Base-by-base conservation (phyloP, 2,113 vertebrate genomes). In the Psephotus haematonotus region DNA sequence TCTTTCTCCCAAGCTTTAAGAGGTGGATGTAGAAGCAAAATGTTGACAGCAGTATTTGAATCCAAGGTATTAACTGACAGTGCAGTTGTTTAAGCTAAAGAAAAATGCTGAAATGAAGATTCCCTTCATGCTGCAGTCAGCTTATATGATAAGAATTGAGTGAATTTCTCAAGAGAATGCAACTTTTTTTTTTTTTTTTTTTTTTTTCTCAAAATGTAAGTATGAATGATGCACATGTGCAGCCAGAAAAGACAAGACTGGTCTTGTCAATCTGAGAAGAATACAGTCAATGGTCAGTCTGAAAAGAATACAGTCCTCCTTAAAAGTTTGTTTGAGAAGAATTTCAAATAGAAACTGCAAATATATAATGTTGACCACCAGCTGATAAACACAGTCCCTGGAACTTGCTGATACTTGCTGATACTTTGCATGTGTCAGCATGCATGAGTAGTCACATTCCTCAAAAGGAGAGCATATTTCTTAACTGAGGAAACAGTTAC, bases 181-280 rank as follows among this genome's bases (percentile, higher is more conserved):
- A 44, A 76, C 62, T 37, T 37, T 37, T 37, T 37, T 8, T 37
- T 8, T 1, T 27, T 11, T 22, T 22, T 11, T 11, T 47, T 0
- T 31, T 23, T n/a, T 35, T 39, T 27, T 1, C 23, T 19, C 4
- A 13, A 39, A 82, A 82, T 23, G 0, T n/a, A 55, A 39, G 4
- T 13, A 15, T 29, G 7, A 72, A 65, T 1, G 43, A 31, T 25
- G 27, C 12, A 74, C 1, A 3, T 0, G 0, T 11, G 5, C 29
- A 88, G 10, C 1, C 41, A 92, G 15, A 82, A 92, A 24, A 18
- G 2, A 76, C 49, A 86, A 82, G 20, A 43, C 4, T 50, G 5
- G 44, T 19, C 18, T 46, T 46, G 31, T 71, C 9, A 78, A 29
- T 35, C 43, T 64, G 28, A 82, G 87, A 94, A 91, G 19, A 47